Base-by-base conservation (phyloP, 2,797 vertebrate genomes). In the Nothura maculosa region DNA sequence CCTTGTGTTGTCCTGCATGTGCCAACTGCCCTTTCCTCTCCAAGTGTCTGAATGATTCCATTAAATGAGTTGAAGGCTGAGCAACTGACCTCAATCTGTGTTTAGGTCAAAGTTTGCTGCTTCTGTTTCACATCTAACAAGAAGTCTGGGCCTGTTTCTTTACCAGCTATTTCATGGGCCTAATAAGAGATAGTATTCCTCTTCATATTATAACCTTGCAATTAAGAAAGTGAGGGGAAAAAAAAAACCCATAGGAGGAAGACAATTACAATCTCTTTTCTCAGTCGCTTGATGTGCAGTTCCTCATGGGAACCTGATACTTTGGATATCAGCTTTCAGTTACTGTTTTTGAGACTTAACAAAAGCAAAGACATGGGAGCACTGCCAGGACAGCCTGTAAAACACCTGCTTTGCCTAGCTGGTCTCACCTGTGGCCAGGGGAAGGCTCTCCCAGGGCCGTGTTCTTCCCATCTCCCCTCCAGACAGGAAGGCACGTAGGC, bases 1-100 rank as follows among this genome's bases (percentile, higher is more conserved):
- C 5, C 18, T 12, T 4, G 27, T 3, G 17, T 42, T 45, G 36
- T 42, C 43, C 61, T 30, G 3, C 6, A 1, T 0, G 13, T 22
- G 54, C 24, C 48, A 17, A 2, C 30, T 42, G 72, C 74, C 73
- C 22, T 69, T 47, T 57, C 4, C 36, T 60, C n/a, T 58, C 43
- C 2, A 34, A 17, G 27, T 1, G 2, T 38, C n/a, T 13, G 18
- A 38, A 0, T 9, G 25, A 32, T 10, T 16, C 43, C 28, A 0
- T 1, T 4, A 21, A 25, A 1, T 4, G 43, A 68, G 62, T 0
- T 40, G 32, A 48, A n/a, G 22, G 50, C 67, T 42, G 8, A 64
- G 54, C 63, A 54, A 22, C 18, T 36, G 48, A 52, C 9, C 8
- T 58, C 34, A 47, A 20, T 18, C 38, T 38, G 22, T 34, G 10